Conservation (phyloP, 2,797 vertebrate genomes). For the Petrocephalus sullivani region DNA sequence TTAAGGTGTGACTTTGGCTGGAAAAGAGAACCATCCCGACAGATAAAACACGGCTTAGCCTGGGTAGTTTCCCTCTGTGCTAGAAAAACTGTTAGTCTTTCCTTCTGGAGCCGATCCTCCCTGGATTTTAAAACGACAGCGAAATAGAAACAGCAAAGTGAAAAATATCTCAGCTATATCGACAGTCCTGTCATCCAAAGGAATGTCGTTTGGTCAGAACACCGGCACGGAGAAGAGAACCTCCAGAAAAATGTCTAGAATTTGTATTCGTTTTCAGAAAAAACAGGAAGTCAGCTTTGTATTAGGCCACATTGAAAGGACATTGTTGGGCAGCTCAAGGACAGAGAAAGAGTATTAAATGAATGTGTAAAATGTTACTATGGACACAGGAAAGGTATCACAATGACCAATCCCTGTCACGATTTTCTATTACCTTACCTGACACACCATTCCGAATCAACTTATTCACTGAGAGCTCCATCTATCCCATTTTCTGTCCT, state of each 20-base stretch:
- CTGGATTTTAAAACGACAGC: background rate
- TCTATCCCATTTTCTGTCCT: background rate
- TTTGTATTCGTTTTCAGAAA: background rate
- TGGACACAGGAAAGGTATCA: background rate
- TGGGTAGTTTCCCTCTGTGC: background rate
- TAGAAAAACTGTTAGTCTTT: background rate
- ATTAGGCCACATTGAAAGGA: background rate
- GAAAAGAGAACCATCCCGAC: background rate
- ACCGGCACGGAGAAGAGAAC: background rate
- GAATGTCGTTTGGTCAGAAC: background rate
- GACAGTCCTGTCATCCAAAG: background rate
- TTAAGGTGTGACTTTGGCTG: background rate
- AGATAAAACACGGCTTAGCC: background rate
- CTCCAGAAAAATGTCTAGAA: background rate
- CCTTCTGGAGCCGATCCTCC: background rate
- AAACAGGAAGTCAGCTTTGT: background rate
- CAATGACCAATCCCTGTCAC: background rate
- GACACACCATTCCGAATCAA: background rate
- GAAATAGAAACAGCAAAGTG: background rate
- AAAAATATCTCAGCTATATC: background rate
- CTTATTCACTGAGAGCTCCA: background rate
- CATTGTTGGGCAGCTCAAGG: background rate
- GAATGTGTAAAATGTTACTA: background rate
- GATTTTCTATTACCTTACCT: background rate
- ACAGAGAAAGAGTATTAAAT: background rate